A percentile compares a stretch with the other conserved stretches of the same genome.
Evolutionary conservation across 2,797 vertebrate species (phyloP).

Genomic region (Harpagifer antarcticus): DNA sequence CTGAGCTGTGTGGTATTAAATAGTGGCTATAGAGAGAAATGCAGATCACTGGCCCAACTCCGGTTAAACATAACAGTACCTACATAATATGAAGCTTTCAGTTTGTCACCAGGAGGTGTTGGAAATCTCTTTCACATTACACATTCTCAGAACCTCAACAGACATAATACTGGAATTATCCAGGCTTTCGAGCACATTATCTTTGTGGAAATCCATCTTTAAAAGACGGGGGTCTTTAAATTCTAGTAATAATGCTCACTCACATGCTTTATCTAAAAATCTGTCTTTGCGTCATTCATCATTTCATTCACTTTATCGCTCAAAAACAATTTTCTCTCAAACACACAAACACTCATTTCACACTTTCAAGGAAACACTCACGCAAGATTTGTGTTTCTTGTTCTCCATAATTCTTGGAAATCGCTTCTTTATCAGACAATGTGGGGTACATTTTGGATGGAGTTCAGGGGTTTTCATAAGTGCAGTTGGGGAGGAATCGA

Average conservation of each 20-base stretch:
- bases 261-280: constrained; percentile 44
- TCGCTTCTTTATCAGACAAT: constrained; percentile 42
- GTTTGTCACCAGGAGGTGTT: constrained; percentile 52
- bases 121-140: constrained; percentile 16
- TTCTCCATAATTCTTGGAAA: constrained; percentile 11
- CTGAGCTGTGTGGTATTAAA: too few relatives aligned
- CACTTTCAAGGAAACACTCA: constrained; percentile 1
- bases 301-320: constrained; percentile 14
- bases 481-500: constrained; percentile 8
- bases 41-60: background rate
- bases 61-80: constrained; percentile 15
- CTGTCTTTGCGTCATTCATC: constrained; percentile 41
- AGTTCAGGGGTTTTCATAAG: constrained; percentile 32
- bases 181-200: constrained; percentile 56
- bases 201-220: constrained; percentile 64
- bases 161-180: constrained; percentile 28
- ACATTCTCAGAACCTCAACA: background rate
- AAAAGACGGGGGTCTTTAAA: constrained; percentile 6
- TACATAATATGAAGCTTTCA: constrained; percentile 46
- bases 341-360: constrained; percentile 10
- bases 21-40: background rate
- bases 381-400: background rate
- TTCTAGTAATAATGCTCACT: constrained; percentile 31
- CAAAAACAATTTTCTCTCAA: constrained; percentile 19
- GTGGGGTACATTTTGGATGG: constrained; percentile 1